Evolutionary conservation across 2,113 vertebrate genomes (phyloP).

Genomic region (Semnornis frantzii): DNA sequence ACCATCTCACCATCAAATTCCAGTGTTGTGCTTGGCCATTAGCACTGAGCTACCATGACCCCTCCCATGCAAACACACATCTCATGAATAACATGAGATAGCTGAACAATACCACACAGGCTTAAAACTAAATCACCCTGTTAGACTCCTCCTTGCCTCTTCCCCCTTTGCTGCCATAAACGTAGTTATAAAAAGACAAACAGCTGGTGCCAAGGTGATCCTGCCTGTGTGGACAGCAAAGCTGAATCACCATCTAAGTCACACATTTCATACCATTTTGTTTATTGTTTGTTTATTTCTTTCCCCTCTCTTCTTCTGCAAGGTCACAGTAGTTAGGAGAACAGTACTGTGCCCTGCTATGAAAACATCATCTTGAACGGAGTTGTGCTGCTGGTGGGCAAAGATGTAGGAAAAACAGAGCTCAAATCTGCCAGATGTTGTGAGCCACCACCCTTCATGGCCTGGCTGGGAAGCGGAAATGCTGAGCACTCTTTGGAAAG

Average conservation of each 20-base stretch:
- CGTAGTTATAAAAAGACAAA: neutral
- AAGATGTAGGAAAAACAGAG: neutral
- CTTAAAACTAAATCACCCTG: neutral
- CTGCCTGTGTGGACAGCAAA: neutral
- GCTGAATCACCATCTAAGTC: neutral
- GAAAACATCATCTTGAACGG: neutral
- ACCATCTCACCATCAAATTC: neutral
- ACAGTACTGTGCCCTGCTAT: neutral
- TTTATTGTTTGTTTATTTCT: too few relatives aligned
- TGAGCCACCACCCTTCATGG: neutral
- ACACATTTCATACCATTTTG: neutral
- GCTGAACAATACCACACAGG: constrained; percentile 23
- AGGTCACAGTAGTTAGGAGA: neutral
- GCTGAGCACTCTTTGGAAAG: neutral
- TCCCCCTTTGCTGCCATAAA: neutral
- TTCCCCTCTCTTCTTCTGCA: neutral
- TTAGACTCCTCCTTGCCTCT: neutral
- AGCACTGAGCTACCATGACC: neutral
- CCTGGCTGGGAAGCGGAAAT: neutral
- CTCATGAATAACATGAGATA: constrained; percentile 23
- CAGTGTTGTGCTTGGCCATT: constrained; percentile 52
- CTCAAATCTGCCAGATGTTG: neutral
- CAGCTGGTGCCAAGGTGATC: neutral
- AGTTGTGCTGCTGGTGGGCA: neutral
- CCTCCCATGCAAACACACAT: neutral